Conservation (phyloP, 2,797 vertebrate genomes). For the Hephaestus fuliginosus region DNA sequence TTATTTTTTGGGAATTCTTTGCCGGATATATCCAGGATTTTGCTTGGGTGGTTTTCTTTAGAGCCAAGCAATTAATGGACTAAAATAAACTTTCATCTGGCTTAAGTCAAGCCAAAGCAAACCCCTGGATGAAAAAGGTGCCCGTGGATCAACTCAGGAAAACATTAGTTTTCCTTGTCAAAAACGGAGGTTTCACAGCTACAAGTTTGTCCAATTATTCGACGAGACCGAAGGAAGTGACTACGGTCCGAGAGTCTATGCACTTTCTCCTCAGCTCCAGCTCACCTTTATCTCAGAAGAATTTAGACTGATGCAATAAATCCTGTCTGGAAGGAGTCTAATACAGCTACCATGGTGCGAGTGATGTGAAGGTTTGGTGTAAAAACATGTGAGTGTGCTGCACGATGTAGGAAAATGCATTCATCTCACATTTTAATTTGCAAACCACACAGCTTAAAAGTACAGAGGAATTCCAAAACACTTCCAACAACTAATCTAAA, state of each 20-base stretch:
- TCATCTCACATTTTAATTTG: background rate
- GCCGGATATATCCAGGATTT: slow-evolving; percentile 80
- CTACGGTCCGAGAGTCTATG: slow-evolving; percentile 50
- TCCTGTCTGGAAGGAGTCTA: slow-evolving; percentile 30
- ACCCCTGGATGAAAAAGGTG: slow-evolving; percentile 80
- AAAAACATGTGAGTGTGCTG: background rate
- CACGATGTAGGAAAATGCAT: background rate
- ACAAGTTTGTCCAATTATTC: slow-evolving; percentile 71
- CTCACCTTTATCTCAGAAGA: slow-evolving; percentile 56
- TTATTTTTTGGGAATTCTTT: slow-evolving; percentile 80
- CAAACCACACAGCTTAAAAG: background rate
- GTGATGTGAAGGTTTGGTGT: background rate
- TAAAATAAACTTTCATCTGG: slow-evolving; percentile 87
- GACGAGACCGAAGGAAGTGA: slow-evolving; percentile 67
- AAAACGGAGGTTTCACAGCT: slow-evolving; percentile 78
- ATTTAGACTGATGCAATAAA: slow-evolving; percentile 54
- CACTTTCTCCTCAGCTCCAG: slow-evolving; percentile 48
- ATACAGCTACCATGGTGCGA: slow-evolving; percentile 18
- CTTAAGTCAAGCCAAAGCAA: slow-evolving; percentile 83
- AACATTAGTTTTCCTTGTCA: slow-evolving; percentile 81
- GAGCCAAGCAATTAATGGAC: slow-evolving; percentile 83
- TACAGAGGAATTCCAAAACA: background rate
- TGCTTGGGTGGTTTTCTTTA: slow-evolving; percentile 84
- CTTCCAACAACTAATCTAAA: background rate
- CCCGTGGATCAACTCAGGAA: slow-evolving; percentile 77